These are phyloP conservation scores for Pseudomyrmex flavicornis DNA, from an alignment of 1,140 invertebrate species.

Conservation along the genomic window DNA sequence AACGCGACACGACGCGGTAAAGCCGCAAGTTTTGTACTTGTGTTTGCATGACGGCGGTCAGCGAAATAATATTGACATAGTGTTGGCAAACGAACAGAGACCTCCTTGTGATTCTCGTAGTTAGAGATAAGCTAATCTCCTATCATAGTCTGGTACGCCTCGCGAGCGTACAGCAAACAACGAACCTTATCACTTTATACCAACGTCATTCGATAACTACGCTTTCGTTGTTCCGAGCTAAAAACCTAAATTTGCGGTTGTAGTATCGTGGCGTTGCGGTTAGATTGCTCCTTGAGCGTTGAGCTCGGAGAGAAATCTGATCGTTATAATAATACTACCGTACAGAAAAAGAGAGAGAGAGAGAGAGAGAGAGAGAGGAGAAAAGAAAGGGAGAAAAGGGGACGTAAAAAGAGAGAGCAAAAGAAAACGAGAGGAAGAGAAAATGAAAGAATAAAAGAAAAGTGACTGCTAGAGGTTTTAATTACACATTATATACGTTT, in stretches of 20 bases:
- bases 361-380: not conserved
- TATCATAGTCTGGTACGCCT: slow-evolving; percentile 75
- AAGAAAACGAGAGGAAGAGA: not conserved
- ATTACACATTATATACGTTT: no score
- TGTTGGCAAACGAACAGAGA: slow-evolving; percentile 69
- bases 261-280: not conserved
- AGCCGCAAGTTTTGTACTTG: slow-evolving; percentile 30
- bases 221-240: slow-evolving; percentile 62
- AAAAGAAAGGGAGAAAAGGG: slow-evolving; percentile 4
- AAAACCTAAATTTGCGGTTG: slow-evolving; percentile 69
- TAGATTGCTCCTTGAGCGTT: no score
- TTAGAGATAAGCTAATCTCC: slow-evolving; percentile 75
- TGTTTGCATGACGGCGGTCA: slow-evolving; percentile 62
- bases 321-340: slow-evolving; percentile 15
- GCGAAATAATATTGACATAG: slow-evolving; percentile 77
- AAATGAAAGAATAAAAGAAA: not conserved
- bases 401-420: not conserved
- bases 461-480: not conserved
- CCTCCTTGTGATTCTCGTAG: slow-evolving; percentile 71
- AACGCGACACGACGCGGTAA: not conserved
- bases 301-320: not conserved
- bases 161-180: slow-evolving; percentile 72
- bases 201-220: slow-evolving; percentile 71
- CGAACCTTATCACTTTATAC: slow-evolving; percentile 61
- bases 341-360: slow-evolving; percentile 1